Conservation (phyloP, 2,113 vertebrate genomes). For the Leucoraja erinaceus region DNA sequence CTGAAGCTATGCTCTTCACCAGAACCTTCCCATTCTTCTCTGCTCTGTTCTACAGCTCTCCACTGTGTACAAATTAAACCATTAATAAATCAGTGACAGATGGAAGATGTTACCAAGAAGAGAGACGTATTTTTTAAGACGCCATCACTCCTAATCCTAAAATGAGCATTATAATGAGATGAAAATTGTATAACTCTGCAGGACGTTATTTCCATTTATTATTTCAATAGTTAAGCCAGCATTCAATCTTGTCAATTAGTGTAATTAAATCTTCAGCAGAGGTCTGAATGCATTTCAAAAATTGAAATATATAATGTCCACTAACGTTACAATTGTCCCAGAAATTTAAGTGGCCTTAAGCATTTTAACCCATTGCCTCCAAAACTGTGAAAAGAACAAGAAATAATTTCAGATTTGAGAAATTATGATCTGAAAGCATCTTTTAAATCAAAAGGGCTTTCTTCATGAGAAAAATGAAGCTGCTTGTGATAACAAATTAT, state of each 20-base stretch:
- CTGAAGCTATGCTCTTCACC: background rate
- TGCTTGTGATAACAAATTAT: background rate
- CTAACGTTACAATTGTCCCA: background rate
- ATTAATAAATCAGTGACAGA: background rate
- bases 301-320: background rate
- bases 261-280: background rate
- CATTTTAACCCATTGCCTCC: background rate
- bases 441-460: no score
- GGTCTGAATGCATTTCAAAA: background rate
- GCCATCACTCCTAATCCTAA: background rate
- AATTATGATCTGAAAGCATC: background rate
- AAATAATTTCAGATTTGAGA: background rate
- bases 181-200: background rate
- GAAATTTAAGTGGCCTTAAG: background rate
- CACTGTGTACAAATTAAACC: background rate
- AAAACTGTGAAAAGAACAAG: background rate
- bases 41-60: no score
- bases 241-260: background rate
- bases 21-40: no score
- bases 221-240: background rate
- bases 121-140: background rate
- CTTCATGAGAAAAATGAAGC: no score
- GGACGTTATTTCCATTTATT: background rate
- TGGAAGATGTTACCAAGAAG: background rate
- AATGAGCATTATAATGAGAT: background rate